Evolutionary conservation across 2,888 invertebrate genomes (phyloP), one percentile per base, ranked within the genome.

Genomic region (Dicycla oo): DNA sequence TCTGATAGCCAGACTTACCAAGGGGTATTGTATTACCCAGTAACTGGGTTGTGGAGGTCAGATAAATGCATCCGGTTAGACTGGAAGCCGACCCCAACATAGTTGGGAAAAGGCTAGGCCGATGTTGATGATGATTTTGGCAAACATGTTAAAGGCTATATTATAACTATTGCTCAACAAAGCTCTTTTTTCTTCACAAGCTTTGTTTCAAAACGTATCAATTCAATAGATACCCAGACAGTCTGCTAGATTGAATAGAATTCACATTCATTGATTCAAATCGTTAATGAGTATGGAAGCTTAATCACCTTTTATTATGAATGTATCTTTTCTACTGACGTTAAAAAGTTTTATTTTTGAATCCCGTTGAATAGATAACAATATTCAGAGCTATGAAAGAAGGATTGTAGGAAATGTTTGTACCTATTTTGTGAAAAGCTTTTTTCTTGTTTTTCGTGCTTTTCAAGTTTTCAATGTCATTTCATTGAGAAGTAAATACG

Each of bases 231-330:
- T 58, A 63, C 26, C 43, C 61, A 68, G 75, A 53, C 75, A 30
- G 57, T 23, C 73, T 34, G 34, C 58, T n/a, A 6, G 49, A n/a
- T 69, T 73, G 77, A 74, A 84, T 79, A 62, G 71, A 69, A 51
- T 72, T 66, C 61, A 51, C 62, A 81, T 75, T 72, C 76, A 73
- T 75, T 74, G 57, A 72, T 70, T 68, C 11, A 66, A 47, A 45
- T 58, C 51, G 58, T 56, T 69, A 84, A 85, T 75, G 75, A 76
- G 72, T 68, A 63, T 72, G 60, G 23, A 34, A 40, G 65, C 30
- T 64, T 51, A 47, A 78, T 73, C 15, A 30, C 45, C 11, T 43
- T 26, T 79, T 66, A 30, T 57, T 40, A n/a, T 58, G 30, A 20
- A 51, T 51, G 8, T 34, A 23, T 30, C 13, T 23, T 49, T 56